A percentile compares a stretch with the other conserved stretches of the same genome.
Conservation (phyloP, 1,140 invertebrate species). For the Penaeus chinensis region DNA sequence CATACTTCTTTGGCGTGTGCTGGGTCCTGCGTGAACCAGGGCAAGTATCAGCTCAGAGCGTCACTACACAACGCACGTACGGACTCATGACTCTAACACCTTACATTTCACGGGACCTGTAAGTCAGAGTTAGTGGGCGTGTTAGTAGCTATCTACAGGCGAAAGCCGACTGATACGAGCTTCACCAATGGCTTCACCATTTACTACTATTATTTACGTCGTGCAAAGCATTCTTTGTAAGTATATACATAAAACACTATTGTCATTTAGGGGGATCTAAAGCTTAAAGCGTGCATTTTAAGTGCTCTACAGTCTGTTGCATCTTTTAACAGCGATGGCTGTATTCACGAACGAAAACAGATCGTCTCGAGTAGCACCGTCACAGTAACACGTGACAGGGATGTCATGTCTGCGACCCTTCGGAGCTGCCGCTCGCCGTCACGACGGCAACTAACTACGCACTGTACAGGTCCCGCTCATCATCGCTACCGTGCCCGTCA, state of each 20-base stretch:
- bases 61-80: conserved; percentile 29
- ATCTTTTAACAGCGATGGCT: too few relatives aligned
- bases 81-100: conserved; percentile 55
- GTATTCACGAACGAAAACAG: too few relatives aligned
- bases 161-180: not conserved
- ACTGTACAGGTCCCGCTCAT: conserved; percentile 35
- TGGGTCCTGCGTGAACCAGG: conserved; percentile 64
- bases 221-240: too few relatives aligned
- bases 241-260: too few relatives aligned
- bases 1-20: conserved; percentile 65
- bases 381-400: too few relatives aligned
- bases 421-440: too few relatives aligned
- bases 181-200: not conserved
- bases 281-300: too few relatives aligned
- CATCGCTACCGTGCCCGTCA: not conserved
- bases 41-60: conserved; percentile 33
- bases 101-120: conserved; percentile 62
- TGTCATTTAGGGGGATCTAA: too few relatives aligned
- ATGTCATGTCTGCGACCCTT: too few relatives aligned
- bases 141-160: conserved; percentile 47
- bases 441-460: not conserved
- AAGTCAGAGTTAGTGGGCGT: conserved; percentile 64
- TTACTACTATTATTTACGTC: too few relatives aligned
- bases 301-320: too few relatives aligned
- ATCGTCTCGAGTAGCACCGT: too few relatives aligned